Evolutionary conservation across 2,797 vertebrate genomes (phyloP).

Genomic region (Halcyon chelicuti): DNA sequence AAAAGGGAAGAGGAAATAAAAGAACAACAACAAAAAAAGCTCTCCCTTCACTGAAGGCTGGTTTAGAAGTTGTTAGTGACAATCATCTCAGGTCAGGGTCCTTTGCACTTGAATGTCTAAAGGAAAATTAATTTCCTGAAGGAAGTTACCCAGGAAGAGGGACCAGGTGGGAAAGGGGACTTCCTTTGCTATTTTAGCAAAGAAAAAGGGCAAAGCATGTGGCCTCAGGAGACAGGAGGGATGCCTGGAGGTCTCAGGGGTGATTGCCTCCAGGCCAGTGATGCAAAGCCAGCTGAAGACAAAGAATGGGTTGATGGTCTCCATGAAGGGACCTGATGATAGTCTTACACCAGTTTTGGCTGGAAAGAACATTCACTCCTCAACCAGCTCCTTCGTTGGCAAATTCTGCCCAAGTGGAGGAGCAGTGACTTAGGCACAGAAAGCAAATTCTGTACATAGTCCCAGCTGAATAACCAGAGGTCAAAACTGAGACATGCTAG

Average conservation of each 20-base stretch:
- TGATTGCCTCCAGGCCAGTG: background rate
- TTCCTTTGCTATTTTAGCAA: background rate
- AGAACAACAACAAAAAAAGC: no score
- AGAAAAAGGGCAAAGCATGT: background rate
- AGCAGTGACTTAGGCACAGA: background rate
- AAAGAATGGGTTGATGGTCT: background rate
- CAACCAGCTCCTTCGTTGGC: background rate
- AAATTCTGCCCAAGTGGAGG: background rate
- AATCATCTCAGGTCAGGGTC: background rate
- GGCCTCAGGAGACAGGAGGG: background rate
- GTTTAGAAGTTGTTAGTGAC: background rate
- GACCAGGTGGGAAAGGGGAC: background rate
- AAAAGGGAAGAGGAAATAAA: background rate
- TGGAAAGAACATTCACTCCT: background rate
- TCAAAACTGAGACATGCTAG: background rate
- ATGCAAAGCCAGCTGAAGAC: background rate
- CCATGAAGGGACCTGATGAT: background rate
- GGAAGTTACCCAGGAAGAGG: background rate
- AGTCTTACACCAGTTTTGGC: background rate
- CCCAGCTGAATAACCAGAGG: background rate
- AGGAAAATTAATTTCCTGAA: constrained; percentile 22
- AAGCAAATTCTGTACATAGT: background rate
- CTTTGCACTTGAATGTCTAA: background rate
- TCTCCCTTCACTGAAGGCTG: background rate
- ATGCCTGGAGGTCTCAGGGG: background rate